phyloP scores from a whole-genome alignment of 1,140 invertebrate species.

The Tetranychus urticae region DNA sequence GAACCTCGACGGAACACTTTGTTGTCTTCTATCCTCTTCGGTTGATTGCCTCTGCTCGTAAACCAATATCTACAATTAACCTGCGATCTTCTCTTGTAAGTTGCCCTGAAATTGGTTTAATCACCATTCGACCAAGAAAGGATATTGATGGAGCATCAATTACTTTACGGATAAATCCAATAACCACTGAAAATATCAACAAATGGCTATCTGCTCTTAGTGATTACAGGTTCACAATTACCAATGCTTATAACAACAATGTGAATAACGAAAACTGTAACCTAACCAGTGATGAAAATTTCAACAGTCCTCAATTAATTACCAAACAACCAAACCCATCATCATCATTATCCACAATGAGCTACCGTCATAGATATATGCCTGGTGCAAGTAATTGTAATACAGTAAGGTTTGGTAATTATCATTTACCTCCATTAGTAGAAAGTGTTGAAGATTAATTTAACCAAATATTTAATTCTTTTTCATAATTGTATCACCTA shows the following conservation, averaged over 20 bases:
- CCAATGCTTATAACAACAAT: no score
- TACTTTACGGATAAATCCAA: neutral
- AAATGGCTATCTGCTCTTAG: neutral
- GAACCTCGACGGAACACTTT: neutral
- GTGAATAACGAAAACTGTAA: no score
- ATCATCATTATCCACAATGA: neutral
- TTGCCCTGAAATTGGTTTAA: neutral
- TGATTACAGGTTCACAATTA: neutral
- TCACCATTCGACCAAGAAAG: neutral
- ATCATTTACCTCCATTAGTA: neutral
- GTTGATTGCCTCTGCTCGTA: neutral
- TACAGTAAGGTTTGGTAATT: neutral
- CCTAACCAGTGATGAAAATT: no score
- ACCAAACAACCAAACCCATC: no score
- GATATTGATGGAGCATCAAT: neutral
- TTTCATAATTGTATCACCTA: no score
- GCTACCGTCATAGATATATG: neutral
- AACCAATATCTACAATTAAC: neutral
- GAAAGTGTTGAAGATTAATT: neutral
- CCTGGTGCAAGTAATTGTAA: neutral
- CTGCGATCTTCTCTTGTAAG: neutral
- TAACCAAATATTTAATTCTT: no score
- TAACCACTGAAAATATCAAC: neutral
- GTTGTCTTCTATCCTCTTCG: neutral
- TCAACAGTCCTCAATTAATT: no score